These are phyloP conservation scores for Sebastes hubbsi DNA, from an alignment of 2,797 vertebrate genomes.

Conservation along the genomic window DNA sequence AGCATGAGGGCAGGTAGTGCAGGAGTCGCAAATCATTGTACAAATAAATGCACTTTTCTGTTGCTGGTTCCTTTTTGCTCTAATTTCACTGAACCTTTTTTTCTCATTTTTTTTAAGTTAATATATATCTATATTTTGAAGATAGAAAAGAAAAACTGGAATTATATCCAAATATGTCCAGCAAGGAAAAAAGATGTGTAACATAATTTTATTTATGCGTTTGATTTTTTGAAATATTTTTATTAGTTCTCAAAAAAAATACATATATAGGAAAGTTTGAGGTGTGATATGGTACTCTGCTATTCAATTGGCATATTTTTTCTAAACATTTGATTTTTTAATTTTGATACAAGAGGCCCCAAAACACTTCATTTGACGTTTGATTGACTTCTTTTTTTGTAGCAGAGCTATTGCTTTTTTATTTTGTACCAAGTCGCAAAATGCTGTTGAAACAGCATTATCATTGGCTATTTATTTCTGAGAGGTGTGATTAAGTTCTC, in stretches of 20 bases:
- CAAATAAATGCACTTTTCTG: conserved; percentile 99
- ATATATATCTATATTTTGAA: conserved; percentile 83
- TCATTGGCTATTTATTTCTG: conserved; percentile 65
- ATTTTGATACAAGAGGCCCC: conserved; percentile 62
- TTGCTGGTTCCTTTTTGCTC: conserved; percentile 90
- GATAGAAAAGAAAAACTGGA: conserved; percentile 79
- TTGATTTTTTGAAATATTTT: conserved; percentile 77
- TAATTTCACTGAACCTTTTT: conserved; percentile 74
- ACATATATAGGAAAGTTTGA: conserved; percentile 75
- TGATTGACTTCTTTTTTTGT: conserved; percentile 51
- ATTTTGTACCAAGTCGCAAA: conserved; percentile 40
- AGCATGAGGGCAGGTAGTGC: conserved; percentile 78
- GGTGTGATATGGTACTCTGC: conserved; percentile 80
- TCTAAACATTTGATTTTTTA: conserved; percentile 68
- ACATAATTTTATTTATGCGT: conserved; percentile 81
- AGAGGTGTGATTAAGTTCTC: conserved; percentile 54
- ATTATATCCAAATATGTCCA: conserved; percentile 79
- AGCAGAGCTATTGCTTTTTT: conserved; percentile 61
- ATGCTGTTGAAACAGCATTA: conserved; percentile 49
- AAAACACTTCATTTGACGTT: conserved; percentile 55
- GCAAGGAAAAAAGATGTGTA: conserved; percentile 75
- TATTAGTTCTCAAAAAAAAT: conserved; percentile 73
- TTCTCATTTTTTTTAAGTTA: conserved; percentile 71
- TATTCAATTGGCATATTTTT: conserved; percentile 75
- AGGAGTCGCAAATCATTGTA: conserved; percentile 86